Conservation (phyloP, 2,797 vertebrate species). For the Cossypha niveicapilla region DNA sequence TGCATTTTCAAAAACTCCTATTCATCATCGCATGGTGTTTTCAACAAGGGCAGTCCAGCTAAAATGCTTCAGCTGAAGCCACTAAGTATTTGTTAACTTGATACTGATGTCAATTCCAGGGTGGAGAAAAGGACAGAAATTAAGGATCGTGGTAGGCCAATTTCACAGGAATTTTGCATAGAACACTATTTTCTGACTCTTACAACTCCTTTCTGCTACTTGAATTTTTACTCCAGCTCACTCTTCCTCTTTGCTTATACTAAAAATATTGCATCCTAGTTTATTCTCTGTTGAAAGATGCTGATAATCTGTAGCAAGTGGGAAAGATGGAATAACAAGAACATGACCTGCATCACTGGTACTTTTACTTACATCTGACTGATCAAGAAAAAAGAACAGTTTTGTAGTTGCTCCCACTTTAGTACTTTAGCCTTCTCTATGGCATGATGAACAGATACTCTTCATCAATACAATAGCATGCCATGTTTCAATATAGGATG, state of each 20-base stretch:
- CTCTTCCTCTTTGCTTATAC: neutral
- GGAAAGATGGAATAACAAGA: neutral
- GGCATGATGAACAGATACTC: neutral
- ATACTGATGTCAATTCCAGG: neutral
- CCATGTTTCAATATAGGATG: neutral
- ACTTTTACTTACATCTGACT: neutral
- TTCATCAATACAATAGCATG: neutral
- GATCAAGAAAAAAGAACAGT: neutral
- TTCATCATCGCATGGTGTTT: neutral
- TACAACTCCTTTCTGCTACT: neutral
- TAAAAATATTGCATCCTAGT: neutral
- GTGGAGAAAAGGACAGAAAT: slow-evolving; percentile 9
- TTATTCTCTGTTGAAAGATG: neutral
- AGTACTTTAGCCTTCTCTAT: neutral
- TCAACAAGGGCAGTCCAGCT: neutral
- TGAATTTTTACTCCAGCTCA: neutral
- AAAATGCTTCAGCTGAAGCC: slow-evolving; percentile 22
- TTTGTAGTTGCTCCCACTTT: neutral
- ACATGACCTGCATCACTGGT: neutral
- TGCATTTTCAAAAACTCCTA: slow-evolving; percentile 6
- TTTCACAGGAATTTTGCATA: neutral
- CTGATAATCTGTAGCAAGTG: neutral
- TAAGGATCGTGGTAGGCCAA: neutral
- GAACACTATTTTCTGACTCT: neutral
- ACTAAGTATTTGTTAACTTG: slow-evolving; percentile 32